phyloP scores from a whole-genome alignment of 2,113 vertebrate species.

The Stercorarius parasiticus region DNA sequence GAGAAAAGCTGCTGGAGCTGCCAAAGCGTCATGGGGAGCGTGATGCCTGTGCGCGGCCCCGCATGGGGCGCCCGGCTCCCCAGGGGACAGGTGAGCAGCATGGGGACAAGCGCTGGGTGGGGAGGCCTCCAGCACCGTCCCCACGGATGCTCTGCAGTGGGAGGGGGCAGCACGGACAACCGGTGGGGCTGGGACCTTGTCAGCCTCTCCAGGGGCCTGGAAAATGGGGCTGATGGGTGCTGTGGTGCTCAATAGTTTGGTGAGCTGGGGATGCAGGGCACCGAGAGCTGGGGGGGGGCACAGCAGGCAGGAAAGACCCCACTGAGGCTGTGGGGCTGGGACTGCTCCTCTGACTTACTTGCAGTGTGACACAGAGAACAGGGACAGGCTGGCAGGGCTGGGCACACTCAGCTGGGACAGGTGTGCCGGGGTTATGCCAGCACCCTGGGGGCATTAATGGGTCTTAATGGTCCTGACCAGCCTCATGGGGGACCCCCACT shows the following conservation, averaged over 20 bases:
- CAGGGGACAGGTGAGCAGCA: not conserved
- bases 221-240: not conserved
- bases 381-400: not conserved
- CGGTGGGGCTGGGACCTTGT: not conserved
- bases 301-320: not conserved
- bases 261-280: not conserved
- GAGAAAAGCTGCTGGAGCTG: conserved; percentile 25
- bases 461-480: not conserved
- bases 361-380: not conserved
- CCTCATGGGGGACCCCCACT: not conserved
- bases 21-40: not conserved
- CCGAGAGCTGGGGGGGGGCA: not conserved
- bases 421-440: not conserved
- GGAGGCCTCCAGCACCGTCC: not conserved
- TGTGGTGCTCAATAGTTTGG: not conserved
- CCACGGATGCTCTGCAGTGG: not conserved
- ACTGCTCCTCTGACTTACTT: not conserved
- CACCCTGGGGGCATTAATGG: not conserved
- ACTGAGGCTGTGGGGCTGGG: not conserved
- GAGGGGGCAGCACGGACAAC: not conserved
- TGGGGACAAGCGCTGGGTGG: fast-evolving
- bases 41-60: not conserved
- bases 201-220: not conserved
- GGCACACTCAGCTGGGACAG: not conserved
- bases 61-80: not conserved